Evolutionary conservation across 2,113 vertebrate genomes (phyloP), one percentile per base, ranked within the genome.

Genomic region (Vidua chalybeata): DNA sequence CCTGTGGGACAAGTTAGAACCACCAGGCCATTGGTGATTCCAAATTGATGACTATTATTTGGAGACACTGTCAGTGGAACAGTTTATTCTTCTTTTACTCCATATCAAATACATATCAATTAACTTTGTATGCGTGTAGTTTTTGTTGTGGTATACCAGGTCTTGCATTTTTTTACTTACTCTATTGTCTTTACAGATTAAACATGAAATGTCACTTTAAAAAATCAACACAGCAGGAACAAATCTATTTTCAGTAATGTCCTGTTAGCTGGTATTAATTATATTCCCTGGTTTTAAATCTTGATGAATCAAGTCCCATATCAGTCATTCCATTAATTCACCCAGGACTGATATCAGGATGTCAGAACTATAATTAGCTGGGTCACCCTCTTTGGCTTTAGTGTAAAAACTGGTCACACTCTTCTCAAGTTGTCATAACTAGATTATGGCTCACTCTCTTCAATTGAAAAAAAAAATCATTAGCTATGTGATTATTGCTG

Each of bases 311-410:
- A 87, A 87, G 37, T 61, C 62, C 49, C 54, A 21, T 78, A 79
- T 91, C 71, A 76, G 27, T 49, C 54, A 82, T 90, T 72, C 31
- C 31, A 76, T 49, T 91, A 94, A 87, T 94, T 93, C 75, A 26
- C 45, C n/a, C 49, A 73, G 74, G 71, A 90, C 4, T 87, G 56
- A 66, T 83, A 84, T 43, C 56, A 91, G 58, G 26, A 74, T 83
- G 45, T 56, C 85, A 93, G 63, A 91, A 85, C 31, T 45, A 11
- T 39, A 73, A 90, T 94, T 90, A 91, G 18, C 59, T 66, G 51
- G 90, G 67, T 77, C 88, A 85, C 80, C n/a, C 37, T 63, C 7
- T 75, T 89, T 84, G 69, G 48, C 31, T 91, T 91, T 45, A 68
- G 62, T 73, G 49, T 61, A 52, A 87, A 85, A 93, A 67, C 52